A percentile compares a stretch with the other conserved stretches of the same genome.
Evolutionary conservation across 2,797 vertebrate genomes (phyloP).

Genomic region (Myiotriccus ornatus): DNA sequence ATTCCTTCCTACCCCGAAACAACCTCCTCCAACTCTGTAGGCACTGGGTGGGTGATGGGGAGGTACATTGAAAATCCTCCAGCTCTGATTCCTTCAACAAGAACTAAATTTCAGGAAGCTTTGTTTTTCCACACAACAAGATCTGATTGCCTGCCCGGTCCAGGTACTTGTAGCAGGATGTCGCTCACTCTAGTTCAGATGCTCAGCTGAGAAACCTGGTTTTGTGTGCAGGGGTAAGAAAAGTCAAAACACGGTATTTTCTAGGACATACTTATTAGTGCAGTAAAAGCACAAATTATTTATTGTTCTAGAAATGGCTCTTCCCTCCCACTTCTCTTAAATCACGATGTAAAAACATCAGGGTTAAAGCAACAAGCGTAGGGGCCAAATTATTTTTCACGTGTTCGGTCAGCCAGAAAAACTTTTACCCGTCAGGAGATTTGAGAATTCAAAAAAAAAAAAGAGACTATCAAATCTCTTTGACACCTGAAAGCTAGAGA

Average conservation of each 20-base stretch:
- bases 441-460: background rate
- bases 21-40: background rate
- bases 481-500: background rate
- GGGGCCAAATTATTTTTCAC: background rate
- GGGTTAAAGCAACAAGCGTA: background rate
- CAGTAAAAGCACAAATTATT: background rate
- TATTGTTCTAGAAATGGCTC: background rate
- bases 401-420: background rate
- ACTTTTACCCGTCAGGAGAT: background rate
- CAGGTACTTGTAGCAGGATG: background rate
- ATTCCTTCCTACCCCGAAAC: background rate
- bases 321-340: background rate
- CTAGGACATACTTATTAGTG: background rate
- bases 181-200: background rate
- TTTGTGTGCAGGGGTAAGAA: background rate
- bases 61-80: background rate
- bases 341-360: background rate
- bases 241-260: background rate
- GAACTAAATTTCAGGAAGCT: background rate
- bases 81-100: background rate
- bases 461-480: background rate
- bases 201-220: background rate
- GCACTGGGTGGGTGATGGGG: accelerated
- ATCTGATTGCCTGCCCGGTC: background rate
- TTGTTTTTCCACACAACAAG: background rate